Evolutionary conservation across 2,888 invertebrate genomes (phyloP).

Genomic region (Dione juno): DNA sequence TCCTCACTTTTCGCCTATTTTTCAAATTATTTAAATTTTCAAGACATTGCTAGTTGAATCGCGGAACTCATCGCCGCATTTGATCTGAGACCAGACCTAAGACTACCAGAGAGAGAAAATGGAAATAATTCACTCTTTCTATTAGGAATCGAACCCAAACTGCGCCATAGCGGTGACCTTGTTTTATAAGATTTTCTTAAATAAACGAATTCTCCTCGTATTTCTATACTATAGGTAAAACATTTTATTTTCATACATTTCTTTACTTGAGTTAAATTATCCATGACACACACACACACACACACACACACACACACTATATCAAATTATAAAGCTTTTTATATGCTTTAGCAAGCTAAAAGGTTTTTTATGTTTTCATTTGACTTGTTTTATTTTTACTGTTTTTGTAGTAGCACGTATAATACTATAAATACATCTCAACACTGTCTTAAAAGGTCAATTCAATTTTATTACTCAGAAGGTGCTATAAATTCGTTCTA

Average conservation of each 20-base stretch:
- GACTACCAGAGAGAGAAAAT: no score
- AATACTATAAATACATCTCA: not conserved
- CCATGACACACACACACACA: not conserved
- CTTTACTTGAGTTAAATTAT: not conserved
- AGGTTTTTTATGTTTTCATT: constrained; percentile 27
- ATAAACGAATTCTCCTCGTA: no score
- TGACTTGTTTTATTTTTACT: constrained; percentile 7
- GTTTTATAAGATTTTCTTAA: no score
- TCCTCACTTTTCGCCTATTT: no score
- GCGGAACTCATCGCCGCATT: no score
- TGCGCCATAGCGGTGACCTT: no score
- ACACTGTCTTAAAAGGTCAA: not conserved
- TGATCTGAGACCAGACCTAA: no score
- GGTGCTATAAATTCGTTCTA: not conserved
- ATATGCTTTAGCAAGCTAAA: constrained; percentile 8
- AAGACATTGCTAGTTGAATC: no score
- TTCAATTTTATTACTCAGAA: not conserved
- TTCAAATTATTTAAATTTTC: not conserved
- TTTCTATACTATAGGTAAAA: no score
- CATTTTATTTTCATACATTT: not conserved
- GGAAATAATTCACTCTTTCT: no score
- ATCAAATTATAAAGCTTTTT: not conserved
- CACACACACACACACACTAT: not conserved
- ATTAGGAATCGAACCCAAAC: no score
- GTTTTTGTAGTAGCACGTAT: not conserved